Evolutionary conservation across 1,140 invertebrate species (phyloP), one percentile per base, ranked within the genome.

Genomic region (Plodia interpunctella): DNA sequence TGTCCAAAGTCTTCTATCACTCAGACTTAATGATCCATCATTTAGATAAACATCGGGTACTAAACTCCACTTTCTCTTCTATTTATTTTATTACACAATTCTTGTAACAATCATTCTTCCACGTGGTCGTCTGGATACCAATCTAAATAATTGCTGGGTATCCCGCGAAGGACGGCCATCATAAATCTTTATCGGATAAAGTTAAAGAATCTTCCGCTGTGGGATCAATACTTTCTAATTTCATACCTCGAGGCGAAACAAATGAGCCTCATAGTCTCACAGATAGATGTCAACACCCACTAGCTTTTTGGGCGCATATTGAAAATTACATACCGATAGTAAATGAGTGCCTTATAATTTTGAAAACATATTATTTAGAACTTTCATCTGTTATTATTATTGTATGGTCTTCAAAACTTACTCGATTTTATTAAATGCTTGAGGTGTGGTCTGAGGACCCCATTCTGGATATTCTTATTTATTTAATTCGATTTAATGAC

Each of bases 181-280:
- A 77, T 86, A 86, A 86, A 86, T 88, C 78, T 84, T 76, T 78
- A 80, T 80, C 74, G 80, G 73, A 81, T 76, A 79, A 80, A 71
- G 64, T 65, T 57, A 59, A 71, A 63, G 61, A 66, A 70, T 75
- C 69, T 76, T 61, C 60, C 63, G 58, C 62, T 62, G n/a, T n/a
- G 64, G 71, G 63, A 65, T 68, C 80, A 66, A 81, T 78, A 83
- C 84, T 87, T 87, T 87, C 84, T 87, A 86, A 86, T 87, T 85
- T 82, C 69, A 66, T 81, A 70, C 75, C 83, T 76, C 59, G 62
- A 72, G 76, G 83, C 83, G 66, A 84, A 76, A 83, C 70, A 81
- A 80, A 85, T 79, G 77, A 77, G 72, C 76, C 71, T 71, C 72
- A 76, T 82, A 83, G 60, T 60, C 67, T 74, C 80, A 72, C 78